Evolutionary conservation across 2,113 vertebrate species (phyloP).

Genomic region (Lethenteron reissneri): DNA sequence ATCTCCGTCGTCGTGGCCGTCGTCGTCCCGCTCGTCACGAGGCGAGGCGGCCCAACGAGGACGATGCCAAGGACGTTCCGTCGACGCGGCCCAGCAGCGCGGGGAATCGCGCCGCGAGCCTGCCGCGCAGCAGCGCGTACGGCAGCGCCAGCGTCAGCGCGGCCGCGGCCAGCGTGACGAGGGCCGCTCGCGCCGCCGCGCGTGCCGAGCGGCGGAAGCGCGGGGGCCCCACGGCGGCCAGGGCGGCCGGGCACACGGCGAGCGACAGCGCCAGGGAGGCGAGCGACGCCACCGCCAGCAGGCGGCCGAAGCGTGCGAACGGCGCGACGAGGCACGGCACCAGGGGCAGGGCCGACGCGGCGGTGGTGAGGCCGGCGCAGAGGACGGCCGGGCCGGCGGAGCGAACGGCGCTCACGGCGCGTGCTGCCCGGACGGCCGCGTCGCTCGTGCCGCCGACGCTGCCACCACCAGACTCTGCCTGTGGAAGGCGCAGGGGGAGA

Average conservation of each 20-base stretch:
- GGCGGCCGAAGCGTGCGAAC: slow-evolving; percentile 93
- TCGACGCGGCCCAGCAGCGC: too few relatives aligned
- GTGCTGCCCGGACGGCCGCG: neutral
- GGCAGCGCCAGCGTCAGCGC: too few relatives aligned
- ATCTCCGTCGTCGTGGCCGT: too few relatives aligned
- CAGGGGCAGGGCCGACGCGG: slow-evolving; percentile 66
- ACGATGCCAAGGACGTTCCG: too few relatives aligned
- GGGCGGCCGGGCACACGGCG: slow-evolving; percentile 59
- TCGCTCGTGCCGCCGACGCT: too few relatives aligned
- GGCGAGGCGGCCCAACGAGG: too few relatives aligned
- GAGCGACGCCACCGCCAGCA: slow-evolving; percentile 73
- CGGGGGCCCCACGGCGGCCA: slow-evolving; percentile 47
- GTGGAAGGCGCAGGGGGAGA: too few relatives aligned
- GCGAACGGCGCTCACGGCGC: slow-evolving; percentile 48
- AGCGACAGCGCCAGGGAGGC: slow-evolving; percentile 68
- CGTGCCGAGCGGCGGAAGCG: slow-evolving; percentile 42
- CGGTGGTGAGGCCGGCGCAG: slow-evolving; percentile 67
- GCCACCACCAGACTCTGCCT: slow-evolving; percentile 26
- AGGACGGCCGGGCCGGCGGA: slow-evolving; percentile 79
- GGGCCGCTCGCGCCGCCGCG: too few relatives aligned
- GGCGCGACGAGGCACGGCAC: slow-evolving; percentile 95
- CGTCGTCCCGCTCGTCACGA: too few relatives aligned
- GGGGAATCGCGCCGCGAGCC: too few relatives aligned
- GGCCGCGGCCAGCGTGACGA: too few relatives aligned
- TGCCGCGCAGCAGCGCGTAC: too few relatives aligned